These are phyloP conservation scores for Hippocampus guttulatus DNA, from an alignment of 2,113 vertebrate species.

Conservation along the genomic window DNA sequence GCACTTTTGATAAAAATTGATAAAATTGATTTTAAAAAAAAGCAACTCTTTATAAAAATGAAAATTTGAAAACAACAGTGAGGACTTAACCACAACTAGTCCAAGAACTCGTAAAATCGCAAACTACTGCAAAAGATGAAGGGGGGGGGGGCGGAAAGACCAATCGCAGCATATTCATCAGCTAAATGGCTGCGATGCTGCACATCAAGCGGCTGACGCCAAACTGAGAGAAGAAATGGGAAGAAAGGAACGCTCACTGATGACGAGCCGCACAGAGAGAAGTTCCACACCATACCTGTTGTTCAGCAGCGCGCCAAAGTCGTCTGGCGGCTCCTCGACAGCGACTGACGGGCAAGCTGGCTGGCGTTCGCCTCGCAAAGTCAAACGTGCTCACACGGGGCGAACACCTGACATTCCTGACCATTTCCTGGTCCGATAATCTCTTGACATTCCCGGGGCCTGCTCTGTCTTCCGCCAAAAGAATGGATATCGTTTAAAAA, in stretches of 20 bases:
- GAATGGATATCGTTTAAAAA: not conserved
- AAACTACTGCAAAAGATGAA: too few relatives aligned
- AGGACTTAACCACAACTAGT: not conserved
- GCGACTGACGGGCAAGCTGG: conserved; percentile 5
- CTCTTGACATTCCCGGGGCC: conserved; percentile 40
- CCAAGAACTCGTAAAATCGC: conserved; percentile 5
- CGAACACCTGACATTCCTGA: conserved; percentile 58
- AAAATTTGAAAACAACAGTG: not conserved
- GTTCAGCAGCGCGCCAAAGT: conserved; percentile 11
- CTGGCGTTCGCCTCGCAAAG: conserved; percentile 19
- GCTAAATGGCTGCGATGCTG: not conserved
- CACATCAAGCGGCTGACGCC: not conserved
- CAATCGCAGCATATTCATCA: not conserved
- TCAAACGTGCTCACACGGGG: conserved; percentile 26
- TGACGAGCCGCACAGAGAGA: not conserved
- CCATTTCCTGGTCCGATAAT: conserved; percentile 35
- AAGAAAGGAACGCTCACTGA: not conserved
- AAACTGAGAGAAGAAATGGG: not conserved
- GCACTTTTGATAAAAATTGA: too few relatives aligned
- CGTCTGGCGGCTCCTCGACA: conserved; percentile 22
- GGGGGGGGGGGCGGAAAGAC: too few relatives aligned
- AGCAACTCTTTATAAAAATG: too few relatives aligned
- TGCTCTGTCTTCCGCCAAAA: not conserved
- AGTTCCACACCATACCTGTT: conserved; percentile 49
- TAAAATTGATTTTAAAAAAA: too few relatives aligned